Percentiles rank a stretch among this genome's conserved stretches.
phyloP scores from a whole-genome alignment of 2,888 invertebrate genomes.

The Rhingia campestris region DNA sequence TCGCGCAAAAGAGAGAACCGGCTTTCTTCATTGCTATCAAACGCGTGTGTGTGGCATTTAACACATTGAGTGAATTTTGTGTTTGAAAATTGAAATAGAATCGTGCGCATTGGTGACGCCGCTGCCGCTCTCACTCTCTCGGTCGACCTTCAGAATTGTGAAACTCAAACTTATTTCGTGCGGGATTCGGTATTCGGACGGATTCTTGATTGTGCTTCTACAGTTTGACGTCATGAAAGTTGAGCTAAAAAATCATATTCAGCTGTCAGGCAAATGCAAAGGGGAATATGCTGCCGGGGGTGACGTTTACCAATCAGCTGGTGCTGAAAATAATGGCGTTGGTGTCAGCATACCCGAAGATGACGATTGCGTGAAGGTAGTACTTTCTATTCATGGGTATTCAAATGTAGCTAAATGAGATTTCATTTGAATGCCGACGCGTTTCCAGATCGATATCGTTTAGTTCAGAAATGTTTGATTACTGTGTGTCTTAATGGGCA shows the following conservation, averaged over 20 bases:
- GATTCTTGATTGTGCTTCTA: neutral
- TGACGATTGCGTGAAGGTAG: conserved; percentile 6
- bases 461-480: neutral
- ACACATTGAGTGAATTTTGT: conserved; percentile 26
- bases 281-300: conserved; percentile 19
- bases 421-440: neutral
- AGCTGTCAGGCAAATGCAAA: conserved; percentile 16
- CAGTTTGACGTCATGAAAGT: conserved; percentile 28
- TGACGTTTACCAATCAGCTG: conserved; percentile 4
- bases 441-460: neutral
- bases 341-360: neutral
- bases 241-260: conserved; percentile 27
- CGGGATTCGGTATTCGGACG: too few relatives aligned
- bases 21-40: conserved; percentile 10
- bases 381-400: neutral
- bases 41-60: conserved; percentile 9
- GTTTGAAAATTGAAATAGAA: neutral
- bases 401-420: neutral
- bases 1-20: conserved; percentile 25
- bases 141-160: conserved; percentile 12
- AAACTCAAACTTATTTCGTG: neutral
- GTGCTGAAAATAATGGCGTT: conserved; percentile 19
- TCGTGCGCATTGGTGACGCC: conserved; percentile 20
- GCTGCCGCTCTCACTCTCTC: neutral
- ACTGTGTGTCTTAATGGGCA: neutral